phyloP scores from a whole-genome alignment of 2,113 vertebrate genomes.

The Himantopus leucocephalus region DNA sequence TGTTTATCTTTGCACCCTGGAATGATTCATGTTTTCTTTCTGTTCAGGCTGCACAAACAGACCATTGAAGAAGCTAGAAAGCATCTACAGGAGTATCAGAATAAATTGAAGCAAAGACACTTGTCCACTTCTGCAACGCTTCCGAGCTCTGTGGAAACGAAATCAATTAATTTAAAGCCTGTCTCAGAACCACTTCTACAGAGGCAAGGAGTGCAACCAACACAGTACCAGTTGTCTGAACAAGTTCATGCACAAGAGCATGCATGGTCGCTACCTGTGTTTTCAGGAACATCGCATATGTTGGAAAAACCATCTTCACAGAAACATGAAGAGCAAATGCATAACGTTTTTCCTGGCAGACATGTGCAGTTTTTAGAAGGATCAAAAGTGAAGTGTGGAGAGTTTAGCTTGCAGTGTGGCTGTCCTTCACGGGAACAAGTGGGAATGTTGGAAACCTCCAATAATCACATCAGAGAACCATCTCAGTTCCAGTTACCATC shows the following conservation, averaged over 20 bases:
- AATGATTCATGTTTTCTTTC: not conserved
- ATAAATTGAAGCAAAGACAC: slow-evolving; percentile 72
- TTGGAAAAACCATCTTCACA: not conserved
- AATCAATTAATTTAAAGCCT: not conserved
- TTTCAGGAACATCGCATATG: not conserved
- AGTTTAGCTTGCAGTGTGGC: not conserved
- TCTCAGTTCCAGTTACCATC: not conserved
- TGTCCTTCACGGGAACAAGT: not conserved
- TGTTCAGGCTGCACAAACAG: slow-evolving; percentile 80
- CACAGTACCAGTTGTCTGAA: not conserved
- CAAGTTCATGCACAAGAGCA: not conserved
- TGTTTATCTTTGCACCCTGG: not conserved
- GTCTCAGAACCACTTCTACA: not conserved
- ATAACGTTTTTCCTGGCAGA: not conserved
- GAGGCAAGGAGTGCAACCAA: not conserved
- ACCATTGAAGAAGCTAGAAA: slow-evolving; percentile 80
- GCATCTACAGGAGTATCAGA: slow-evolving; percentile 85
- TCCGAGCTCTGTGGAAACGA: not conserved
- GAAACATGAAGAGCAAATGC: not conserved
- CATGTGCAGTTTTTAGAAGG: not conserved
- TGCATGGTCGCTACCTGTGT: fast-evolving
- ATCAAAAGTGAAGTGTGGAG: not conserved
- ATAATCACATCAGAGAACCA: not conserved
- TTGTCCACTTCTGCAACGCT: not conserved
- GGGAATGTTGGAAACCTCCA: not conserved